Base-by-base conservation (phyloP, 2,888 invertebrate species). In the Cerceris rybyensis region DNA sequence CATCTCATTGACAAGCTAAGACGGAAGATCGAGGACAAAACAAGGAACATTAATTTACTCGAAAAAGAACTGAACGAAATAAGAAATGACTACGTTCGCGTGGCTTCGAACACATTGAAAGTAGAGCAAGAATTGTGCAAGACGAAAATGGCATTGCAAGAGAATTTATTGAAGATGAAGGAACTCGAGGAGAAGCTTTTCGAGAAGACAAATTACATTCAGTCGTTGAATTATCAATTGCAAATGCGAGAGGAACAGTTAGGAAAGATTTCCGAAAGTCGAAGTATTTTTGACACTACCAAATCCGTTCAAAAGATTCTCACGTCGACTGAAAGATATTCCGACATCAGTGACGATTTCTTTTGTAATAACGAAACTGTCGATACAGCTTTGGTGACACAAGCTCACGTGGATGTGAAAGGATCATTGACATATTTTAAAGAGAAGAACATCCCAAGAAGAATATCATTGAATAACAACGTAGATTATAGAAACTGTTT, bases 101-200 rank as follows among this genome's bases (percentile, higher is more conserved):
- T 50, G 7, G 43, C 39, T 5, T 57, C 58, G 6, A 69, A 67
- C 7, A 52, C 46, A 0, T 11, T 69, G 0, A 65, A 70, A 41
- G 58, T 41, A 28, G 71, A 81, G 11, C 41, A 54, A 1, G 68
- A 80, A 65, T 52, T 75, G n/a, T 17, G n/a, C 1, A 59, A 75
- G 6, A 58, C 60, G 4, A 71, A 64, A 14, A 49, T 61, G 16
- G 52, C 49, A 7, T 6, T 70, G 11, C 61, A 65, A 43, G 65
- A 17, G 64, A 58, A 41, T 9, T 41, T 54, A 11, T 58, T 13
- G 6, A 75, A 59, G 13, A 28, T 68, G 5, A 80, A 74, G n/a
- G 67, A 85, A 13, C 55, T 87, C 6, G 75, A 84, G 17, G 42
- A 78, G 0, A 68, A 84, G 50, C 11, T 85, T 6, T 8, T 9